Evolutionary conservation across 2,113 vertebrate genomes (phyloP).

Genomic region (Mustela lutreola): DNA sequence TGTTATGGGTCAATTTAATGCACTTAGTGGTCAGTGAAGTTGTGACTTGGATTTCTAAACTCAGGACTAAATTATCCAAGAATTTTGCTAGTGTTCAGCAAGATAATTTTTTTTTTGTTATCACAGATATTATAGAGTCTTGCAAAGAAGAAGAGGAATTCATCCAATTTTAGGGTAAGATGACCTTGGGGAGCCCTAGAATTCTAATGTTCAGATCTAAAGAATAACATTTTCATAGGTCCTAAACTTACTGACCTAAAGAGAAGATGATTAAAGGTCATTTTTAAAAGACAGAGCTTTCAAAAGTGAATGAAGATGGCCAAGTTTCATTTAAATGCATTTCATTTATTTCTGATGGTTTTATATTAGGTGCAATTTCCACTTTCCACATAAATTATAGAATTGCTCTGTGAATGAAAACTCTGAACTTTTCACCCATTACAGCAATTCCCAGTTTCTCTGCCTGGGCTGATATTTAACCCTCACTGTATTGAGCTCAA

Average conservation of each 20-base stretch:
- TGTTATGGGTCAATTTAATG: background rate
- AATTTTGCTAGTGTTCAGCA: background rate
- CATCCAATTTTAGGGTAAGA: background rate
- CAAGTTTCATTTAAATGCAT: background rate
- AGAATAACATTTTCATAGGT: background rate
- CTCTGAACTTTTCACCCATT: background rate
- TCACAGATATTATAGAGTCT: background rate
- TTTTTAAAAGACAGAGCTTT: slow-evolving; percentile 40
- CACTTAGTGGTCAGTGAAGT: background rate
- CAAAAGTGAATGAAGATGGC: background rate
- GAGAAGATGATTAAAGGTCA: background rate
- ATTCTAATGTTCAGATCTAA: background rate
- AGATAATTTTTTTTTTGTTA: background rate
- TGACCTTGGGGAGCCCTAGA: background rate
- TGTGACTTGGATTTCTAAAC: background rate
- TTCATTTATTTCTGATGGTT: background rate
- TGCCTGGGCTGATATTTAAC: background rate
- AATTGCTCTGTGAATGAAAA: background rate
- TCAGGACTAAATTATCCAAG: background rate
- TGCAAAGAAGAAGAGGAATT: background rate
- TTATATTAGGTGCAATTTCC: background rate
- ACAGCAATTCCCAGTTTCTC: background rate
- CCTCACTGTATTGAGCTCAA: background rate
- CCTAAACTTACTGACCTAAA: background rate
- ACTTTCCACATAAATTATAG: background rate